Percentiles rank a stretch among this genome's conserved stretches.
Conservation (phyloP, 1,140 invertebrate genomes). For the Ostrea edulis region DNA sequence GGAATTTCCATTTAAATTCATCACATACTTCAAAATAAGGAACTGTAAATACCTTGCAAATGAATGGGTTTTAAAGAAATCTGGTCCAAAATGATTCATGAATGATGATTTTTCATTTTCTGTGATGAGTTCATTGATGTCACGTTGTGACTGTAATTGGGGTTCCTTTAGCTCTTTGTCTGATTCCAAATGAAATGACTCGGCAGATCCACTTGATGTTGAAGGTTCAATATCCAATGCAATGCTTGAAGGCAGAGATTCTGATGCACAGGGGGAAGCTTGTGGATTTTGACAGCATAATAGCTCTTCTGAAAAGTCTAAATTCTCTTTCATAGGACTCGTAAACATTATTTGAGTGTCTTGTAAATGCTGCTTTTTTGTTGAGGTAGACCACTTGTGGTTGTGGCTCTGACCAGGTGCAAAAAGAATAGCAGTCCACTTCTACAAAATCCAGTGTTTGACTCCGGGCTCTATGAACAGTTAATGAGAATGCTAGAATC, state of each 20-base stretch:
- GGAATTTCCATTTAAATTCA: not conserved
- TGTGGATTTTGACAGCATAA: conserved; percentile 35
- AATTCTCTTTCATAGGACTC: conserved; percentile 49
- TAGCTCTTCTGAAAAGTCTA: not conserved
- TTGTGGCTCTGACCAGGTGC: conserved; percentile 51
- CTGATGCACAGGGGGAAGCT: too few relatives aligned
- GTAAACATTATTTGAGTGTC: conserved; percentile 42
- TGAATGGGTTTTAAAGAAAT: conserved; percentile 15
- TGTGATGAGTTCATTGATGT: conserved; percentile 5
- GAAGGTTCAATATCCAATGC: not conserved
- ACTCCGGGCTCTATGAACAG: conserved; percentile 52
- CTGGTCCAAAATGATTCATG: not conserved
- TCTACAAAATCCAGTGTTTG: conserved; percentile 47
- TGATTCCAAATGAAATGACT: not conserved
- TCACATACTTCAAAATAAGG: conserved; percentile 24
- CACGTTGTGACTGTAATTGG: not conserved
- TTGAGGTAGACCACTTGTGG: conserved; percentile 40
- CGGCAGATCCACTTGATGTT: not conserved
- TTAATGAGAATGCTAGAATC: conserved; percentile 49
- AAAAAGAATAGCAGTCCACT: conserved; percentile 53
- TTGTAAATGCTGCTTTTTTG: not conserved
- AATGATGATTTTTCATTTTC: conserved; percentile 1
- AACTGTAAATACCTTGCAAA: conserved; percentile 25
- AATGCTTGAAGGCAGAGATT: too few relatives aligned
- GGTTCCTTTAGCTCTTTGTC: not conserved